A percentile compares a stretch with the other conserved stretches of the same genome.
Conservation (phyloP, 2,797 vertebrate species). For the Ciconia nigra region DNA sequence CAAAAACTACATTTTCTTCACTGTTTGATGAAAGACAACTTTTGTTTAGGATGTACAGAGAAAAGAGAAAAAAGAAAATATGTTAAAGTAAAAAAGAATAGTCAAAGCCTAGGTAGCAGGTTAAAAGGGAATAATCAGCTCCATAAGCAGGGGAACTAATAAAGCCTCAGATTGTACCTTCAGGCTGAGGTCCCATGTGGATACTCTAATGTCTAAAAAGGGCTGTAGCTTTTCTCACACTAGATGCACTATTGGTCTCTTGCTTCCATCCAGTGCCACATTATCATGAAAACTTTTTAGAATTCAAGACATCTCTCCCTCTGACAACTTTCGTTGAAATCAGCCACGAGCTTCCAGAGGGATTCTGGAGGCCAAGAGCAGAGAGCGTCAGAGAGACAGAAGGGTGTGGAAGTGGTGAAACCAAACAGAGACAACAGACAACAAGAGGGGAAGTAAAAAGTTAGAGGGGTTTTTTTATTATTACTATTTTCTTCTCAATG, state of each 20-base stretch:
- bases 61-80: not conserved
- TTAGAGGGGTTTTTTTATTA: not conserved
- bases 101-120: not conserved
- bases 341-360: not conserved
- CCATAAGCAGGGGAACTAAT: not conserved
- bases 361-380: not conserved
- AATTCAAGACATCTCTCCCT: not conserved
- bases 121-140: not conserved
- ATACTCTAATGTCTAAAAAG: not conserved
- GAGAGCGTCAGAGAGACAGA: not conserved
- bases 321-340: not conserved
- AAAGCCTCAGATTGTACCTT: not conserved
- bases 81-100: not conserved
- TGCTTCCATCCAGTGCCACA: not conserved
- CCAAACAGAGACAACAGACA: not conserved
- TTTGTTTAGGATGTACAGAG: not conserved
- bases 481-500: not conserved
- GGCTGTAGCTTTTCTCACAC: not conserved
- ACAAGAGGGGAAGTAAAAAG: not conserved
- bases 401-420: not conserved
- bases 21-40: not conserved
- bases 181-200: not conserved
- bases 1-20: not conserved
- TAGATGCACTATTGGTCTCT: not conserved
- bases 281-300: not conserved